Evolutionary conservation across 2,888 invertebrate genomes (phyloP).

Genomic region (Mimachlamys varia): DNA sequence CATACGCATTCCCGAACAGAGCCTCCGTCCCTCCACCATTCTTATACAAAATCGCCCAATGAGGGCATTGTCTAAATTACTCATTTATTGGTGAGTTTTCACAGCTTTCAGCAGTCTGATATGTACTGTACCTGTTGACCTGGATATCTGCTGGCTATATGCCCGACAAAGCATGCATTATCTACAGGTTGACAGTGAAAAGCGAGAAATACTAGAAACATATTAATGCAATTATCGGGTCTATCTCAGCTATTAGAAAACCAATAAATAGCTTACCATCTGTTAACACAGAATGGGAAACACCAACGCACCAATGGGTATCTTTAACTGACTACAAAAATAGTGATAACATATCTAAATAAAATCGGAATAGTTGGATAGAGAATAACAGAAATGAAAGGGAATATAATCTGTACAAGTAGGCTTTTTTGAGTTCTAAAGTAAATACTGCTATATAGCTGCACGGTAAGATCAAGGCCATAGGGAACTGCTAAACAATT

Average conservation of each 20-base stretch:
- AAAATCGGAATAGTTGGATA: background rate
- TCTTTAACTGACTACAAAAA: background rate
- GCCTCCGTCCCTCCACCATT: too few species aligned
- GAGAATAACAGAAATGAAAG: background rate
- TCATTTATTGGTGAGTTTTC: too few species aligned
- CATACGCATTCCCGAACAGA: too few species aligned
- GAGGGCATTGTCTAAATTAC: too few species aligned
- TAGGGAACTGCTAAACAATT: background rate
- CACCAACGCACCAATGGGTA: background rate
- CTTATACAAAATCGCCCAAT: too few species aligned
- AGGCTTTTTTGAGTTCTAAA: background rate
- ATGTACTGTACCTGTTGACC: too few species aligned
- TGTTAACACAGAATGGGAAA: background rate
- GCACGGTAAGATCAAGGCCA: background rate
- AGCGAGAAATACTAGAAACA: background rate
- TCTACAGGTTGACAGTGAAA: background rate
- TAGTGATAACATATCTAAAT: background rate
- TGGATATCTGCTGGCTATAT: too few species aligned
- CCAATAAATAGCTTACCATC: slow-evolving; percentile 20
- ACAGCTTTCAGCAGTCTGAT: too few species aligned
- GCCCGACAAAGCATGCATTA: background rate
- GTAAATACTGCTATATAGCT: background rate
- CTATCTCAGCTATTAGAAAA: background rate
- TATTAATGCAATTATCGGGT: background rate
- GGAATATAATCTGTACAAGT: background rate